Base-by-base conservation (phyloP, 2,113 vertebrate genomes). In the Erythrolamprus reginae region DNA sequence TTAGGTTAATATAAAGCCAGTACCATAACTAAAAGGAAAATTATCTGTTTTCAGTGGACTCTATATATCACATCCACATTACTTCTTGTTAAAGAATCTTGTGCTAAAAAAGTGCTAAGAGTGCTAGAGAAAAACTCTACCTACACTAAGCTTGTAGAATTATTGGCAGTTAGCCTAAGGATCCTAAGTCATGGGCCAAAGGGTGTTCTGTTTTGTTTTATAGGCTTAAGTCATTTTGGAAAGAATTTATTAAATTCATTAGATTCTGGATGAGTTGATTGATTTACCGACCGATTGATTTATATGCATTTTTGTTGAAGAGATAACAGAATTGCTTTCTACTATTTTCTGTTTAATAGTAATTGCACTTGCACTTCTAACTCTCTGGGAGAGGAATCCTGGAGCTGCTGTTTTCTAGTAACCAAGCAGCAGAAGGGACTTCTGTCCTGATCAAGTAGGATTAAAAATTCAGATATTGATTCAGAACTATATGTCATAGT, bases 401-500 rank as follows among this genome's bases (percentile, higher is more conserved):
- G 0, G 5, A 38, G 23, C 33, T 51, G 3, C 8, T 77, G 50
- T 82, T 82, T 82, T 38, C n/a, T 53, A 89, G 50, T 7, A 53
- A 15, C 17, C 38, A 95, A 88, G 87, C 90, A 89, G 84, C 89
- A 87, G 90, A 91, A 77, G 84, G 92, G 93, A 82, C 93, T 88
- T 89, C 94, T 21, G 1, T 92, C 94, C 84, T 92, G 93, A 95
- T 89, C 3, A 55, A 48, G 28, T 19, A 7, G 70, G 3, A 17
- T 17, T 45, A 84, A 45, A 47, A 19, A 19, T 23, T 42, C 10
- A 10, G 4, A 19, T 26, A 38, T 2, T 82, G 19, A 65, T n/a
- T 56, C 48, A 52, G 23, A 51, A 47, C 21, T 10, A 28, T 3
- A 19, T 55, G 24, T 9, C 6, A 0, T 50, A 52, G 33, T 55